Base-by-base conservation (phyloP, 2,113 vertebrate genomes). In the Manacus vitellinus region DNA sequence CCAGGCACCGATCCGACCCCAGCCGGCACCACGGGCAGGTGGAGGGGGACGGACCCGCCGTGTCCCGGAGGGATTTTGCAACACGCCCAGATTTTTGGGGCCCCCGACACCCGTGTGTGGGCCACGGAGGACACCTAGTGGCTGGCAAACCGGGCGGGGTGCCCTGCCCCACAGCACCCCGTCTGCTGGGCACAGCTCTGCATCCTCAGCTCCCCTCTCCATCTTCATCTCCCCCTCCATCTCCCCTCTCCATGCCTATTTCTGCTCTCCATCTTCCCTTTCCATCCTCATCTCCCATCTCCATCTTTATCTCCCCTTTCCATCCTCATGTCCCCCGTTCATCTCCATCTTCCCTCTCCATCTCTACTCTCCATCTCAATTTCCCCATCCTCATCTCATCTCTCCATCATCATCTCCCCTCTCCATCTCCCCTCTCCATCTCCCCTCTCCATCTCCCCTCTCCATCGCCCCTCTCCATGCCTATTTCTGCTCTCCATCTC, bases 111-210 rank as follows among this genome's bases (percentile, higher is more conserved):
- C 37, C 43, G 59, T 95, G 89, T 63, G 75, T 17, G 46, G 51
- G 63, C 72, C 85, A 56, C 82, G 79, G 94, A 66, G 95, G 96
- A 96, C 96, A 95, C 44, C 96, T 97, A 96, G 95, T 4, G 96
- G 94, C 84, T 63, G 65, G 15, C 33, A 11, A 55, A 47, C 62
- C 37, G 2, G 2, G 85, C 37, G 11, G 61, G 78, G 46, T 46
- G 56, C 41, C 47, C 74, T 24, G 19, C 68, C 76, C 89, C 49
- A 5, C 51, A 4, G 66, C 70, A 21, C n/a, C 74, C 39, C 23
- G 12, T 58, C 23, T 20, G 39, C 58, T 9, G 72, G 35, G 37
- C 39, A 2, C 71, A 4, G 54, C n/a, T 35, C 52, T 10, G 8
- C 86, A 39, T 33, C 68, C 23, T 41, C 37, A 30, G 19, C 27